Evolutionary conservation across 2,888 invertebrate species (phyloP).

Genomic region (Agrochola lychnidis): DNA sequence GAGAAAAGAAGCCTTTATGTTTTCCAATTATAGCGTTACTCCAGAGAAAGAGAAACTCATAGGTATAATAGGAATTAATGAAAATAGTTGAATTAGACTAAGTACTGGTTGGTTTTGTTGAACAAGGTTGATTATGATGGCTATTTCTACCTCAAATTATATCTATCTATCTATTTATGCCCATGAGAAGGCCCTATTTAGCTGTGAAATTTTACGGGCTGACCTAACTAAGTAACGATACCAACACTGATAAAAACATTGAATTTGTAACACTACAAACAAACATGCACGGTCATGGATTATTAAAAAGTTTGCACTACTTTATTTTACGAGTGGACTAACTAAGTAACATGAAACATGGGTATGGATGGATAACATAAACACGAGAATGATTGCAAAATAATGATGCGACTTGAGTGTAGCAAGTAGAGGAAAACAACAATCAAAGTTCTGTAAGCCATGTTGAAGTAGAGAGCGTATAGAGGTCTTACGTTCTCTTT

Average conservation of each 20-base stretch:
- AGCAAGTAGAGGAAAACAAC: slow-evolving; percentile 8
- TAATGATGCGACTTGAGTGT: neutral
- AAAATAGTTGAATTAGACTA: neutral
- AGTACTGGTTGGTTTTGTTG: neutral
- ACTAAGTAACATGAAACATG: neutral
- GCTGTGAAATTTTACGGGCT: neutral
- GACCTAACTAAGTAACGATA: too few relatives aligned
- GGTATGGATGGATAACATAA: neutral
- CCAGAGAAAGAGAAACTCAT: neutral
- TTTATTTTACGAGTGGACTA: slow-evolving; percentile 4
- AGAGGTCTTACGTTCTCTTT: neutral
- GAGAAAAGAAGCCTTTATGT: slow-evolving; percentile 3
- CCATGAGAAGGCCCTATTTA: neutral
- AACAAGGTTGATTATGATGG: neutral
- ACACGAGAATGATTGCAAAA: slow-evolving; percentile 20
- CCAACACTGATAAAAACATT: slow-evolving; percentile 23
- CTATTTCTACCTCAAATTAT: neutral
- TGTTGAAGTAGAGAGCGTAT: neutral
- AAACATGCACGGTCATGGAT: slow-evolving; percentile 29
- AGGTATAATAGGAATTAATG: too few relatives aligned
- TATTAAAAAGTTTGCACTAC: slow-evolving; percentile 21
- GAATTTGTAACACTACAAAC: slow-evolving; percentile 7
- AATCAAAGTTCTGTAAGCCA: slow-evolving; percentile 14
- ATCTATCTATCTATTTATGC: neutral
- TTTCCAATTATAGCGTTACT: neutral